A percentile compares a stretch with the other conserved stretches of the same genome.
Conservation (phyloP, 1,140 invertebrate species). For the Zaprionus ornatus region DNA sequence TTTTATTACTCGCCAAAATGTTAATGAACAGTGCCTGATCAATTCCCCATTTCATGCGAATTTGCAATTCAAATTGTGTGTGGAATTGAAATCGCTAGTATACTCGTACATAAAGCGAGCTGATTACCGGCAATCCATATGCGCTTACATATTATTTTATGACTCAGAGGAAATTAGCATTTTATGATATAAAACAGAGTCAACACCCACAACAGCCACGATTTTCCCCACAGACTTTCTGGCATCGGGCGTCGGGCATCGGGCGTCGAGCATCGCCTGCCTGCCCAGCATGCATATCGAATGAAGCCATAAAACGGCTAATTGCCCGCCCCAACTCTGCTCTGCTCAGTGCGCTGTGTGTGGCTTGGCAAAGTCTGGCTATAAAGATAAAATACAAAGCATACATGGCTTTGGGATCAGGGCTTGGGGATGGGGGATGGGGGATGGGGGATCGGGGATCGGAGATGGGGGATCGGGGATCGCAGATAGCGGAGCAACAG, state of each 20-base stretch:
- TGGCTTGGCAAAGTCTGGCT: conserved; percentile 27
- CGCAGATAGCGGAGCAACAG: conserved; percentile 7
- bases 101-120: not conserved
- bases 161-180: conserved; percentile 68
- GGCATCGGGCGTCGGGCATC: not conserved
- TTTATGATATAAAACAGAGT: conserved; percentile 42
- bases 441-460: conserved; percentile 10
- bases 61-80: conserved; percentile 24
- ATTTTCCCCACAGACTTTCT: conserved; percentile 11
- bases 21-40: conserved; percentile 12
- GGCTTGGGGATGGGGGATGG: conserved; percentile 13
- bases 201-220: conserved; percentile 57
- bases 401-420: conserved; percentile 46
- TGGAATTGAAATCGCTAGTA: not conserved
- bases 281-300: conserved; percentile 74
- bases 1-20: conserved; percentile 32
- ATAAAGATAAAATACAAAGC: conserved; percentile 47
- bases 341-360: conserved; percentile 28
- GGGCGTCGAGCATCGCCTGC: not conserved
- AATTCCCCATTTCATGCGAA: conserved; percentile 4
- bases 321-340: conserved; percentile 43
- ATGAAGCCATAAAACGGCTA: conserved; percentile 79
- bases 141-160: conserved; percentile 51
- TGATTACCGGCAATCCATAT: conserved; percentile 36
- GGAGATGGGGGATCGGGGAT: conserved; percentile 6